Evolutionary conservation across 2,113 vertebrate genomes (phyloP).

Genomic region (Nycticorax nycticorax): DNA sequence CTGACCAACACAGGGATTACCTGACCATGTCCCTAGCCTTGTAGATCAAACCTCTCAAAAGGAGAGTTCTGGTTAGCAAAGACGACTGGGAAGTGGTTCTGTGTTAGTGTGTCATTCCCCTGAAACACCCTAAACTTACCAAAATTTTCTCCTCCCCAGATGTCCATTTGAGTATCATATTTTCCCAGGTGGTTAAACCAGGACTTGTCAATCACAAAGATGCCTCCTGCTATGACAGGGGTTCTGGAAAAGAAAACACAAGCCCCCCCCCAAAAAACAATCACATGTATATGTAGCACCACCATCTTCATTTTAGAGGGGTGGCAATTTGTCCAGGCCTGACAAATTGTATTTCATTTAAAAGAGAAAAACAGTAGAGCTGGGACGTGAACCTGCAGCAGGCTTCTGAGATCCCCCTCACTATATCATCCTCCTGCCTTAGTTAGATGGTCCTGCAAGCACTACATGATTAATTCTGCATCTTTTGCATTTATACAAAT

Average conservation of each 20-base stretch:
- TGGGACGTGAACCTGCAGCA: background rate
- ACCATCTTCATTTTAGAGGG: background rate
- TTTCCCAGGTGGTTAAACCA: conserved; percentile 99
- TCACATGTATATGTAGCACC: background rate
- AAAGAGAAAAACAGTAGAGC: background rate
- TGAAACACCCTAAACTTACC: conserved; percentile 78
- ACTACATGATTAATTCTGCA: background rate
- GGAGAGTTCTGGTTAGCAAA: background rate
- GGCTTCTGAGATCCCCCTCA: background rate
- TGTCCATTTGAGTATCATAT: conserved; percentile 99
- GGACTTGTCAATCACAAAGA: conserved; percentile 95
- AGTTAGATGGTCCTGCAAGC: background rate
- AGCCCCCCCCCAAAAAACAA: background rate
- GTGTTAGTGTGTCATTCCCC: background rate
- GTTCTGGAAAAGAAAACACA: conserved; percentile 79
- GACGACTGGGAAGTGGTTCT: background rate
- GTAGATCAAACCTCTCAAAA: background rate
- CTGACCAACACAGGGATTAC: background rate
- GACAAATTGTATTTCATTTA: background rate
- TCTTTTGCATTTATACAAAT: background rate
- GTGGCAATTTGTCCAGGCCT: background rate
- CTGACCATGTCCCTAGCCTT: background rate
- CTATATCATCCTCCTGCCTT: background rate
- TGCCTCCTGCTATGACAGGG: conserved; percentile 96
- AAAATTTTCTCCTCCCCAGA: conserved; percentile 99